A percentile compares a stretch with the other conserved stretches of the same genome.
These are phyloP conservation scores for Cyphomyrus discorhynchus DNA, from an alignment of 2,113 vertebrate genomes.

Conservation along the genomic window DNA sequence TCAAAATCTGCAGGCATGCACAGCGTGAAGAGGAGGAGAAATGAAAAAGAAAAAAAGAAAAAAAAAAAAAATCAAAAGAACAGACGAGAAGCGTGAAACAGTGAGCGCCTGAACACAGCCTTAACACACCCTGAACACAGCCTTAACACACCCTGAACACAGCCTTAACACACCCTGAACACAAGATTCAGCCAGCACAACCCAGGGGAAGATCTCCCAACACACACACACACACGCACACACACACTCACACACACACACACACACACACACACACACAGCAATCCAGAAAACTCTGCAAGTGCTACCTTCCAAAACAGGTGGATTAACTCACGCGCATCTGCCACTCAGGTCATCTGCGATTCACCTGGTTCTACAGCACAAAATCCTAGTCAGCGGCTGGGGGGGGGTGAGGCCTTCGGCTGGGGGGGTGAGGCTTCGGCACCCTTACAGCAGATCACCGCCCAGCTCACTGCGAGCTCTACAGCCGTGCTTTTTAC, in stretches of 20 bases:
- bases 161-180: neutral
- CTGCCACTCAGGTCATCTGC: neutral
- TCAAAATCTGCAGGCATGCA: conserved; percentile 86
- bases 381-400: neutral
- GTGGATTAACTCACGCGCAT: neutral
- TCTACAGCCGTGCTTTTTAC: neutral
- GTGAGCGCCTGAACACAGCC: conserved; percentile 27
- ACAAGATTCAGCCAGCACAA: neutral
- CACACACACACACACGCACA: neutral
- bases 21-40: conserved; percentile 59
- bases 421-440: neutral
- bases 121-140: no score
- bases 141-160: conserved; percentile 11
- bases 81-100: conserved; percentile 25
- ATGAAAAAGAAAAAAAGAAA: neutral
- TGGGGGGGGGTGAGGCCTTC: neutral
- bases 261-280: neutral
- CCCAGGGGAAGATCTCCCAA: neutral
- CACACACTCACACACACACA: no score
- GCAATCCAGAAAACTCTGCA: neutral
- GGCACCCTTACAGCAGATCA: neutral
- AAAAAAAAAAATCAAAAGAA: conserved; percentile 37
- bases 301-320: neutral
- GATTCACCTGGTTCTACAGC: neutral
- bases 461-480: neutral